Evolutionary conservation across 2,888 invertebrate species (phyloP).

Genomic region (Isotomurus palustris): DNA sequence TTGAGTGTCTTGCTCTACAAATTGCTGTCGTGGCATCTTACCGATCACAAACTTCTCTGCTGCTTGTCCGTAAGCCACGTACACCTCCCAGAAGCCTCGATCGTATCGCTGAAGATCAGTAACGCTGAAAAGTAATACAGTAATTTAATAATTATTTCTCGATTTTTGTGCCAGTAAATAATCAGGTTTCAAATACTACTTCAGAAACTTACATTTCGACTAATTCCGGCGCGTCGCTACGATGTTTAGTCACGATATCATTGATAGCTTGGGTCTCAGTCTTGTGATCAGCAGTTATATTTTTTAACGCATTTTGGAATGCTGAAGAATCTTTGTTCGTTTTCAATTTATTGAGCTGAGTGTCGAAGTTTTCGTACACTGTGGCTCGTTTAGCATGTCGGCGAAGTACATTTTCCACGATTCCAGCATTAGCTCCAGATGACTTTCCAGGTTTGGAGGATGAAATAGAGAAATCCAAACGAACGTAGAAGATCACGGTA

Average conservation of each 20-base stretch:
- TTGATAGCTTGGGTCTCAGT: slow-evolving; percentile 55
- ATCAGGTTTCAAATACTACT: too few relatives aligned
- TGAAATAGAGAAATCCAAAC: slow-evolving; percentile 90
- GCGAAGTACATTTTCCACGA: slow-evolving; percentile 57
- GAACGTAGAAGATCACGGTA: slow-evolving; percentile 85
- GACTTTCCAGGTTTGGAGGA: slow-evolving; percentile 36
- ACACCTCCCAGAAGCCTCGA: slow-evolving; percentile 48
- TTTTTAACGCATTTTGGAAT: slow-evolving; percentile 55
- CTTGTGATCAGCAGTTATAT: slow-evolving; percentile 59
- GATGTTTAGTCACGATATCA: slow-evolving; percentile 56
- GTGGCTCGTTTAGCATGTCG: slow-evolving; percentile 59
- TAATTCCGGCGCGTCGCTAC: slow-evolving; percentile 58
- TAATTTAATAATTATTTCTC: too few relatives aligned
- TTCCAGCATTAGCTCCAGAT: slow-evolving; percentile 36
- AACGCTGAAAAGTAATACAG: slow-evolving; percentile 18
- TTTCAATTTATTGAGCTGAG: slow-evolving; percentile 60
- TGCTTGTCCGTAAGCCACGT: slow-evolving; percentile 53
- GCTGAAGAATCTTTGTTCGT: slow-evolving; percentile 57
- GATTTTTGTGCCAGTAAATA: too few relatives aligned
- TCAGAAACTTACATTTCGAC: slow-evolving; percentile 53
- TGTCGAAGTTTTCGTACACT: slow-evolving; percentile 60
- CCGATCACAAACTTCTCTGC: slow-evolving; percentile 61
- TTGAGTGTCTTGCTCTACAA: slow-evolving; percentile 57
- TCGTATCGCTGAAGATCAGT: slow-evolving; percentile 39
- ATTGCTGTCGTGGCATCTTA: slow-evolving; percentile 58